phyloP scores from a whole-genome alignment of 2,797 vertebrate species.

The Platalea minor region DNA sequence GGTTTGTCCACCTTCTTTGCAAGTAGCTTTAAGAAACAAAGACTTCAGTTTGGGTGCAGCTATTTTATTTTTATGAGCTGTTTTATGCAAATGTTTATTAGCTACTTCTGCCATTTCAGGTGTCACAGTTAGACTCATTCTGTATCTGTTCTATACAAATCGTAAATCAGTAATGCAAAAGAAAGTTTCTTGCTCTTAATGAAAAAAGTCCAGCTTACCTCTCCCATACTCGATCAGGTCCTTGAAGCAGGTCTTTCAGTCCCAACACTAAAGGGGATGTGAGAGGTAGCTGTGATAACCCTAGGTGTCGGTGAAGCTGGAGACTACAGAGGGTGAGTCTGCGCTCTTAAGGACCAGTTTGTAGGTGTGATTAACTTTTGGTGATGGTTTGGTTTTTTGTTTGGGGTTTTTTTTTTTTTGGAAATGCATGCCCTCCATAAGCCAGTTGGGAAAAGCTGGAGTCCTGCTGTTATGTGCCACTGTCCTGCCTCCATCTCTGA shows the following conservation, averaged over 20 bases:
- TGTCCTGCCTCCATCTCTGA: not conserved
- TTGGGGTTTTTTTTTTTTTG: not conserved
- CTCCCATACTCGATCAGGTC: fast-evolving
- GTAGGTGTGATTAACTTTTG: not conserved
- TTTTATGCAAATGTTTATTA: not conserved
- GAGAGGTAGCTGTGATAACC: not conserved
- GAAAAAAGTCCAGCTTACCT: not conserved
- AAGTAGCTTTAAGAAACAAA: not conserved
- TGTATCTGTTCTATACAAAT: not conserved
- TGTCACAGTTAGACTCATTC: not conserved
- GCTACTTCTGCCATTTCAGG: not conserved
- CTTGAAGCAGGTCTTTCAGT: not conserved
- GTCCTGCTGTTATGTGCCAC: not conserved
- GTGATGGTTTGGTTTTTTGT: too few relatives aligned
- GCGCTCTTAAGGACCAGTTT: not conserved
- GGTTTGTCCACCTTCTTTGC: not conserved
- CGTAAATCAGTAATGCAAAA: not conserved
- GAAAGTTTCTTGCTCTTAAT: not conserved
- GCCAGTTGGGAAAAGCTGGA: not conserved
- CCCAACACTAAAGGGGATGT: too few relatives aligned
- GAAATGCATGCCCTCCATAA: not conserved
- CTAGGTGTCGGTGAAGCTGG: not conserved
- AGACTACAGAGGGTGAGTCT: not conserved
- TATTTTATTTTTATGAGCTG: not conserved
- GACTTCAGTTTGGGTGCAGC: not conserved